Base-by-base conservation (phyloP, 2,113 vertebrate species). In the Pituophis catenifer region DNA sequence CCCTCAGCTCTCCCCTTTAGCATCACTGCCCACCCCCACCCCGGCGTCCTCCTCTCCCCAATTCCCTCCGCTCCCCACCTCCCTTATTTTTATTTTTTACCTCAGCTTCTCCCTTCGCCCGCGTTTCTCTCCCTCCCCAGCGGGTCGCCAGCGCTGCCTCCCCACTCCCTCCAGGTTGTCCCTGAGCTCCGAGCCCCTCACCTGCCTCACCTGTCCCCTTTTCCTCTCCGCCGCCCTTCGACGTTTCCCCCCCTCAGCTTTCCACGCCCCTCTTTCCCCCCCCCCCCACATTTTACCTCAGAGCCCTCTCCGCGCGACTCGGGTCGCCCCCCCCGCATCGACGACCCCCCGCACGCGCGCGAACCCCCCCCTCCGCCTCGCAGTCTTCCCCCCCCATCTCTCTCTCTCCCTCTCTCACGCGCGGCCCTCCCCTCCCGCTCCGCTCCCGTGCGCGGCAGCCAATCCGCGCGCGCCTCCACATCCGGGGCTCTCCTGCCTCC, bases 401-500 rank as follows among this genome's bases (percentile, higher is more conserved):
- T 2, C 48, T 50, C 48, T 50, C 48, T 50, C 48, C 3, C 5
- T 5, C 17, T 21, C 55, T 17, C 75, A 0, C 38, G 0, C 8
- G 13, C 58, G 15, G 12, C 90, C 58, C 87, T 3, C 50, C 87
- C 89, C 89, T 33, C 5, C n/a, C 52, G 70, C 81, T 94, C 92
- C 90, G 94, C 88, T 38, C 29, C 59, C 8, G 0, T 38, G 24
- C 75, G 12, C 29, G 5, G 1, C 81, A 93, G 95, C 97, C 97
- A 97, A 97, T 98, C 91, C 95, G 94, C 92, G 92, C 54, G 92
- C 91, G 91, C 88, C 54, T 65, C 94, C 92, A 90, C 97, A 98
- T 97, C 97, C 97, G 97, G 97, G 97, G 95, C 96, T 94, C 96
- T 93, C 95, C 95, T 92, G 75, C 90, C 50, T 94, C 96, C 94